Base-by-base conservation (phyloP, 2,888 invertebrate species). In the Erpobdella octoculata region DNA sequence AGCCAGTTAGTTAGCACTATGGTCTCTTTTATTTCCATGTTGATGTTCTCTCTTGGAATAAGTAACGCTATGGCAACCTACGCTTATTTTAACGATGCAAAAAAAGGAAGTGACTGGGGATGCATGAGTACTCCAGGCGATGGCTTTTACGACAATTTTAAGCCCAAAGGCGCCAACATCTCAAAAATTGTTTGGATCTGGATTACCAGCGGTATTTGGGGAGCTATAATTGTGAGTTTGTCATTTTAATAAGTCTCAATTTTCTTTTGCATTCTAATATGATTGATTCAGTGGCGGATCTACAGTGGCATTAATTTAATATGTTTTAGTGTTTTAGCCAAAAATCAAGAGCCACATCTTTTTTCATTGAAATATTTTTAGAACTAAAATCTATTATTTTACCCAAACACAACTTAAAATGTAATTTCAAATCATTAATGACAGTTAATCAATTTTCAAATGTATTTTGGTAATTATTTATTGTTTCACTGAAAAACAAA, bases 1-100 rank as follows among this genome's bases (percentile, higher is more conserved):
- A 31, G 18, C 12, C 69, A 69, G 37, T n/a, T 69, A 18, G 21
- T 69, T 18, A 58, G 53, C 35, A 69, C 69, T 4, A 15, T 69
- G n/a, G 53, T 53, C 18, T 28, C 58, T 15, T 1, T 58, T 0
- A 0, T 48, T n/a, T 25, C 48, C 1, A 28, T 69, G 21, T n/a
- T 69, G 35, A 53, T 69, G 69, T n/a, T 46, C 6, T 31, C 58
- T 8, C 5, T 25, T n/a, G 53, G 35, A 8, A n/a, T 36, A 46
- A 69, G 58, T 35, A 36, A 69, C 58, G 5, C 36, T 3, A 36
- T 58, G 9, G 58, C 58, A n/a, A 33, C 58, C 12, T 58, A 69
- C 36, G 33, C 46, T 0, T 58, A 69, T 36, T 58, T 53, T 33
- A 15, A 69, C n/a, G 65, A 65, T 31, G 69, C 46, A n/a, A 31